Evolutionary conservation across 2,113 vertebrate species (phyloP), one percentile per base, ranked within the genome.

Genomic region (Verasper variegatus): DNA sequence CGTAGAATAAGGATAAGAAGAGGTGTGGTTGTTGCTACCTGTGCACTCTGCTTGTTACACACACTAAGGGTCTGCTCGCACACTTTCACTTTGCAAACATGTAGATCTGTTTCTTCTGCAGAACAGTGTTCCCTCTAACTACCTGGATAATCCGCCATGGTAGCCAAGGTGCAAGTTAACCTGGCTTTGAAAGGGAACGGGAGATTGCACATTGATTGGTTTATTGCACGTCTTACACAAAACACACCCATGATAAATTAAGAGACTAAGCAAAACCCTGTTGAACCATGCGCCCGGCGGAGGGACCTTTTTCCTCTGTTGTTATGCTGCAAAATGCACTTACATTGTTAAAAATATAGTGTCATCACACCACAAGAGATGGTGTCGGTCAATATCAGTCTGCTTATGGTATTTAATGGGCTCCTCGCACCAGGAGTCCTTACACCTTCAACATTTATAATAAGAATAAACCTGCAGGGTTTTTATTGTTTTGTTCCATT

Each of bases 401-500:
- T 37, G 5, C 0, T 77, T 73, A 26, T 27, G 12, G 51, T 55
- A 23, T 68, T 81, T 62, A 61, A 70, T 51, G 31, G 24, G 35
- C 5, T 51, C 37, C 8, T 37, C 42, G 24, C 40, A 23, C 64
- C 42, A 26, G 23, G 47, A 11, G 14, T 31, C 47, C 26, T 31
- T 14, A 49, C 40, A 63, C 7, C 26, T 59, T 68, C 31, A 1
- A 45, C 23, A 52, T 18, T 27, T 7, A 35, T 4, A 49, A 55
- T 35, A n/a, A 15, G 14, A 72, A 54, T 18, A 52, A 71, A 71
- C 13, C 21, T 52, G 2, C 6, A 1, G 61, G 35, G 49, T 52
- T 64, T 56, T 24, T 65, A 26, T 57, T 67, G 7, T 5, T 74
- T 59, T 58, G 58, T 80, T 35, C 42, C 23, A 55, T 20, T 45